Base-by-base conservation (phyloP, 2,797 vertebrate genomes). In the Liparis tanakae region DNA sequence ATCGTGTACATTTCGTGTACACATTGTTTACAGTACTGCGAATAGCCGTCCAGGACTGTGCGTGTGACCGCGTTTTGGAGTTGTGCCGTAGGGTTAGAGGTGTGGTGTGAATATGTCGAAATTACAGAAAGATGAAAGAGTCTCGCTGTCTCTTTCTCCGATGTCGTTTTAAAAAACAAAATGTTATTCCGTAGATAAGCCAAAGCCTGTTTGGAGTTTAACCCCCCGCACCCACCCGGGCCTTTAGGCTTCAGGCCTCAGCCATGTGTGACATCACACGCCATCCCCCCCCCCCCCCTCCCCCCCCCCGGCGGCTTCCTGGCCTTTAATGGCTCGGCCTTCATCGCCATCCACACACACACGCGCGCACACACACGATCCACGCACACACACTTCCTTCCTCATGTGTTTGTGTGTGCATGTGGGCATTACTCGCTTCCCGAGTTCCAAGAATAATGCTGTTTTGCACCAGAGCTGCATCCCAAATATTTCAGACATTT, bases 221-320 rank as follows among this genome's bases (percentile, higher is more conserved):
- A 79, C 22, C 8, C 43, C 22, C n/a, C 71, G 71, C 74, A 30
- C 25, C 25, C 25, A 30, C 36, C n/a, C 37, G 25, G 0, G 36
- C 57, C 73, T 39, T 59, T 60, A 6, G 10, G 71, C 70, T 44
- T 77, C 46, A 39, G 60, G 48, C 76, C 51, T 63, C 13, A 5
- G 50, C 80, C 79, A 70, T 56, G 72, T 81, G 79, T 84, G 84
- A 79, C 77, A 84, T 82, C 18, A 51, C 76, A 84, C 82, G 78
- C 83, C 82, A 83, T 87, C 86, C 85, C 73, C 87, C 70, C 69
- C 39, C 39, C 25, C 25, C 59, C 39, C 39, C 25, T n/a, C 85
- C 73, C 87, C 70, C 69, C 39, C 39, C 25, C 25, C 59, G 13
- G 57, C n/a, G 7, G 70, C 81, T 89, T 91, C 88, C 91, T 92